phyloP scores from a whole-genome alignment of 2,113 vertebrate species.

The Leptosomus discolor region DNA sequence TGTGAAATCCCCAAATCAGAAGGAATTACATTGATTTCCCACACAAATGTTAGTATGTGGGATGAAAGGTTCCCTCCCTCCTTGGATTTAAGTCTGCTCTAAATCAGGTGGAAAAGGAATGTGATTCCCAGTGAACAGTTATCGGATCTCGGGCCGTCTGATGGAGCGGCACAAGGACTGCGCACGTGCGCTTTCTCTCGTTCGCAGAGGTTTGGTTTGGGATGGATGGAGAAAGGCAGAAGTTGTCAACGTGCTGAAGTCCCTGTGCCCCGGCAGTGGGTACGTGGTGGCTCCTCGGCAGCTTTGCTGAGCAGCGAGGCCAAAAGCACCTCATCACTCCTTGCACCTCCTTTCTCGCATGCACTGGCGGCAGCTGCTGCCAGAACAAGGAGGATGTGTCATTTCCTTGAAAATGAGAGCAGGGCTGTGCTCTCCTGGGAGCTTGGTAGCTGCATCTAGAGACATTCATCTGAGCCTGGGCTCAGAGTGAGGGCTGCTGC shows the following conservation, averaged over 20 bases:
- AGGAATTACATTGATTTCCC: neutral
- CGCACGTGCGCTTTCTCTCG: accelerated
- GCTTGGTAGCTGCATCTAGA: accelerated
- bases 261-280: accelerated
- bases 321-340: neutral
- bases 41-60: neutral
- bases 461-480: accelerated
- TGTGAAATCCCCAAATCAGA: neutral
- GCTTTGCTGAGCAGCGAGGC: neutral
- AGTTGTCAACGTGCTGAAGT: neutral
- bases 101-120: neutral
- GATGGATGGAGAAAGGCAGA: neutral
- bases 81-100: neutral
- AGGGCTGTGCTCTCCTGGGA: neutral
- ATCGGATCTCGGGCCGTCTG: accelerated
- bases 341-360: neutral
- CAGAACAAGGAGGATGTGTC: neutral
- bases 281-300: accelerated
- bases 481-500: neutral
- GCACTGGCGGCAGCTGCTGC: neutral
- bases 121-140: neutral
- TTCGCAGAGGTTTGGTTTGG: neutral
- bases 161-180: accelerated
- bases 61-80: neutral
- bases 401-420: neutral